Evolutionary conservation across 2,888 invertebrate species (phyloP).

Genomic region (Synanthedon andrenaeformis): DNA sequence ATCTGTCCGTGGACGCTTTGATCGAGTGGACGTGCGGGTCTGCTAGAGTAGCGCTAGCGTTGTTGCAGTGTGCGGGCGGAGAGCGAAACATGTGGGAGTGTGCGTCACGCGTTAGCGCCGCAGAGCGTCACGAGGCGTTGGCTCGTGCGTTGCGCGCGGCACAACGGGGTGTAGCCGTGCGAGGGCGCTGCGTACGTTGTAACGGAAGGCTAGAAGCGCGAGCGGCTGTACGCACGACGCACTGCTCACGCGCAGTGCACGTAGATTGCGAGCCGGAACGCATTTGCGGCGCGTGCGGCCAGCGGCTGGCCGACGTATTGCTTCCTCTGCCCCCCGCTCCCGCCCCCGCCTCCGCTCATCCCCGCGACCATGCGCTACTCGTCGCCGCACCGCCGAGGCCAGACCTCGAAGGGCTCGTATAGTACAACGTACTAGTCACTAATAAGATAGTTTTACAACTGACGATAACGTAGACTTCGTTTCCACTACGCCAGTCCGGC

Average conservation of each 20-base stretch:
- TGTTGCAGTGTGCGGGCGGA: constrained; percentile 10
- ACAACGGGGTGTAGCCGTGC: constrained; percentile 37
- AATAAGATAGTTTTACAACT: not conserved
- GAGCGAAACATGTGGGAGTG: constrained; percentile 25
- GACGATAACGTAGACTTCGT: not conserved
- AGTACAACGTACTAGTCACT: constrained; percentile 5
- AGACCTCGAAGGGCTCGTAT: constrained; percentile 51
- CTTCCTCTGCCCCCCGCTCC: constrained; percentile 15
- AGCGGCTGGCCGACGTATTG: constrained; percentile 18
- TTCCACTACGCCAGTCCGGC: too few relatives aligned
- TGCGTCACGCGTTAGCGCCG: constrained; percentile 23
- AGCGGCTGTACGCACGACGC: constrained; percentile 31
- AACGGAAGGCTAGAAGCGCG: constrained; percentile 22
- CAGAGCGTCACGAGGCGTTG: constrained; percentile 28
- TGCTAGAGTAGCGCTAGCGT: constrained; percentile 26
- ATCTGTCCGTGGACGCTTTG: constrained; percentile 31
- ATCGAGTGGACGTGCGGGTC: constrained; percentile 24
- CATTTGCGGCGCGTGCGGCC: constrained; percentile 38
- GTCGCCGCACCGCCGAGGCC: constrained; percentile 52
- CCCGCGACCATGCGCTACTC: constrained; percentile 27
- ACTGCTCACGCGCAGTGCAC: constrained; percentile 50
- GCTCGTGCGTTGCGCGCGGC: constrained; percentile 37
- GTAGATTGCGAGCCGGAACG: constrained; percentile 29
- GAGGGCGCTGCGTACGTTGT: constrained; percentile 41
- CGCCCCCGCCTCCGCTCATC: constrained; percentile 13